phyloP scores from a whole-genome alignment of 2,888 invertebrate genomes.

The Sinotaia quadrata region DNA sequence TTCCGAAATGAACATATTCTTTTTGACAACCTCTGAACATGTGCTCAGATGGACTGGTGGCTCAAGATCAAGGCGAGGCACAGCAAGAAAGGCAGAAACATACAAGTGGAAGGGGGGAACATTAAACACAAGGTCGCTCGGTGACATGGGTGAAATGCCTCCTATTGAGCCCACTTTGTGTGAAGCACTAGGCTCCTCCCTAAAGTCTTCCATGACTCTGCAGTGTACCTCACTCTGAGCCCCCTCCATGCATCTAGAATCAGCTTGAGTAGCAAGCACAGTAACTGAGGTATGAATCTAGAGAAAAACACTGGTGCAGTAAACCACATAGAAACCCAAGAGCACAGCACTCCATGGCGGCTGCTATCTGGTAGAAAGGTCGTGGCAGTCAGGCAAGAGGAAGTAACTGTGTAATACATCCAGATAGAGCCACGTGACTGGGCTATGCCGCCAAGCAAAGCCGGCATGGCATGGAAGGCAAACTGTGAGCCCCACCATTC shows the following conservation, averaged over 20 bases:
- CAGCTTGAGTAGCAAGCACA: too few species aligned
- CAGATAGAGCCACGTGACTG: constrained; percentile 23
- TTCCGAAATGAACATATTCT: too few species aligned
- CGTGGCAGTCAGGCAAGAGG: constrained; percentile 15
- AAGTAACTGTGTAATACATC: constrained; percentile 29
- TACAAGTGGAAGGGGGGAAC: not conserved
- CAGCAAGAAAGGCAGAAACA: not conserved
- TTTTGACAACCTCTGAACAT: too few species aligned
- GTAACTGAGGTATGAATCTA: too few species aligned
- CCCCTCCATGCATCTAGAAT: too few species aligned
- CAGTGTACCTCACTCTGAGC: too few species aligned
- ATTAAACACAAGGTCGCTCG: constrained; percentile 5
- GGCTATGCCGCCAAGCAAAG: constrained; percentile 7
- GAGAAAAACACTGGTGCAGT: not conserved
- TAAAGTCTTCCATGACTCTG: too few species aligned
- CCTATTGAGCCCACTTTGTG: constrained; percentile 3
- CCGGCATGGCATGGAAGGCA: constrained; percentile 12
- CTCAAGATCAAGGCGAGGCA: not conserved
- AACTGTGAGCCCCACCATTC: not conserved
- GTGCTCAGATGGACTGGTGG: not conserved
- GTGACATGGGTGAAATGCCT: constrained; percentile 16
- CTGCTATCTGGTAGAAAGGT: constrained; percentile 12
- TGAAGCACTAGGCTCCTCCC: not conserved
- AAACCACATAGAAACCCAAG: not conserved
- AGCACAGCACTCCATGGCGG: constrained; percentile 16